Percentiles rank a stretch among this genome's conserved stretches.
Evolutionary conservation across 30 jellyfish, hydroid and myxozoan species (phyloP).

Genomic region (Chrysaora quinquecirrha): DNA sequence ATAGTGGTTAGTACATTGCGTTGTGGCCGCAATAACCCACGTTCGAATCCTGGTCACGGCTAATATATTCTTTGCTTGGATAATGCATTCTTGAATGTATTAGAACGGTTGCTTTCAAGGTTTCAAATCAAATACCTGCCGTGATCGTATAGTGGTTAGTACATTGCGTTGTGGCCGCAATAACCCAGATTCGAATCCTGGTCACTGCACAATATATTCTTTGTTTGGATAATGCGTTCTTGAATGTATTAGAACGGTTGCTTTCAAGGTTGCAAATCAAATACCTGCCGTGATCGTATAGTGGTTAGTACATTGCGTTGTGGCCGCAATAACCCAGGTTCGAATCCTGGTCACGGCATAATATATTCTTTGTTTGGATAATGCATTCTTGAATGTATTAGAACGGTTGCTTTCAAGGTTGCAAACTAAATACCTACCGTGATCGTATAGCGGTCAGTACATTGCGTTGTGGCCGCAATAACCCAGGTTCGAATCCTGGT

Average conservation of each 20-base stretch:
- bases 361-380: too few species aligned
- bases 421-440: not conserved
- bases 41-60: constrained; percentile 26
- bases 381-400: not conserved
- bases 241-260: too few species aligned
- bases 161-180: constrained; percentile 2
- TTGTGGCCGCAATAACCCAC: not conserved
- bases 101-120: too few species aligned
- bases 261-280: too few species aligned
- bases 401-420: not conserved
- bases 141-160: not conserved
- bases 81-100: too few species aligned
- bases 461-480: constrained; percentile 1
- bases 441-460: constrained; percentile 25
- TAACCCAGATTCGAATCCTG: not conserved
- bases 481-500: constrained; percentile 1
- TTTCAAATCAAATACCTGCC: too few species aligned
- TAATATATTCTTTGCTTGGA: too few species aligned
- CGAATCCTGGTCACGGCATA: not conserved
- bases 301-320: constrained; percentile 1
- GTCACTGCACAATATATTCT: not conserved
- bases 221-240: too few species aligned
- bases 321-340: constrained; percentile 2
- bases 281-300: not conserved
- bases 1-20: constrained; percentile 32